Base-by-base conservation (phyloP, 1,140 invertebrate genomes). In the Mycetomoellerius zeteki region DNA sequence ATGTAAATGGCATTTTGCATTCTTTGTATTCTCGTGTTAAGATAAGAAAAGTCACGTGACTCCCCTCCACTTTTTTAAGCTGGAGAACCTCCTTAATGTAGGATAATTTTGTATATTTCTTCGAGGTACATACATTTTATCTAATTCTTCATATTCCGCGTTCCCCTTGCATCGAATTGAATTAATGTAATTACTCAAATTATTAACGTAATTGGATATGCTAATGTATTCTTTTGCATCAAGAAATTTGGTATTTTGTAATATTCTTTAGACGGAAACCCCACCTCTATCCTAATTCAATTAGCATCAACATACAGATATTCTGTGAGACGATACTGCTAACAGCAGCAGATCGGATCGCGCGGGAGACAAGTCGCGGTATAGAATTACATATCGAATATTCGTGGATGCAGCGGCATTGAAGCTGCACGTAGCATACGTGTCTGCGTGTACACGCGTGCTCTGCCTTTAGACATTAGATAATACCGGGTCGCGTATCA, bases 401-500 rank as follows among this genome's bases (percentile, higher is more conserved):
- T 50, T 65, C 27, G 33, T 14, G 67, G 33, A 56, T 50, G 75
- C 50, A n/a, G 65, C 54, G 24, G 58, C 58, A 73, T 89, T 60
- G 73, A 78, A 89, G 65, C 56, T 58, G 73, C 54, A 65, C 54
- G 58, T 37, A 33, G 33, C 54, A 43, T 56, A 69, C 27, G 50
- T n/a, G 6, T 43, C n/a, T 64, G 54, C 30, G 58, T 77, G 71
- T 86, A 54, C 54, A 21, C 19, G 16, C 73, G 88, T 82, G 76
- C 65, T 65, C 58, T 21, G 64, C 47, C 62, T 82, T 62, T 65
- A 73, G 69, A 69, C 54, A 37, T 27, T 30, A 30, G 56, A 89
- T 85, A 89, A 89, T 89, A 58, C 67, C 27, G 33, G 81, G 56
- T 76, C 86, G 77, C 76, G 73, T 89, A 90, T 90, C 77, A 87